A percentile compares a stretch with the other conserved stretches of the same genome.
phyloP scores from a whole-genome alignment of 1,140 invertebrate species.

The Polypedilum pembai region DNA sequence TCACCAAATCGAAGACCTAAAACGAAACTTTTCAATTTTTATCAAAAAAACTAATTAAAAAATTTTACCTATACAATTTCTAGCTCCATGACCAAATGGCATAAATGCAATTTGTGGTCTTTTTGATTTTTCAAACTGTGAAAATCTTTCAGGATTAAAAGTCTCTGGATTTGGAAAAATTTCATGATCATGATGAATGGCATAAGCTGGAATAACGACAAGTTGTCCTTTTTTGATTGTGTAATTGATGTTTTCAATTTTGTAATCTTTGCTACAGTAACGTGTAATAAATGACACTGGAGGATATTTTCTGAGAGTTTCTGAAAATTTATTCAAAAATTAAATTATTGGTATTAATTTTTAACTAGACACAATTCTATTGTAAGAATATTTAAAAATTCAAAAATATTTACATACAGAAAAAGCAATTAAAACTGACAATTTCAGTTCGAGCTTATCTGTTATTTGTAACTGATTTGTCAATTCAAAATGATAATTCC shows the following conservation, averaged over 20 bases:
- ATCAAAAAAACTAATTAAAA: too few relatives aligned
- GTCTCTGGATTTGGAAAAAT: constrained; percentile 49
- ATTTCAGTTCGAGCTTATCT: too few relatives aligned
- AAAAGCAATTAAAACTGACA: too few relatives aligned
- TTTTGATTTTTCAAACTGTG: constrained; percentile 31
- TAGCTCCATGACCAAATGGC: constrained; percentile 43
- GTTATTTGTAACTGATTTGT: too few relatives aligned
- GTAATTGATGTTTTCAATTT: not conserved
- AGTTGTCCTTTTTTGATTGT: constrained; percentile 34
- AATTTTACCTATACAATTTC: constrained; percentile 50
- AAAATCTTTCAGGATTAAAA: constrained; percentile 48
- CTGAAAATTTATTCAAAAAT: too few relatives aligned
- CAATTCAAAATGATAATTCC: too few relatives aligned
- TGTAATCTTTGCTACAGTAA: not conserved
- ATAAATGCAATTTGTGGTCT: constrained; percentile 40
- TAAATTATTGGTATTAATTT: too few relatives aligned
- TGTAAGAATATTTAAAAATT: too few relatives aligned
- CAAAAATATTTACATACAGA: too few relatives aligned
- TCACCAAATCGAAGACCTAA: constrained; percentile 34
- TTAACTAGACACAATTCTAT: too few relatives aligned
- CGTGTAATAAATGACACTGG: constrained; percentile 38
- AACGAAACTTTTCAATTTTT: too few relatives aligned
- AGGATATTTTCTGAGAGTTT: constrained; percentile 46
- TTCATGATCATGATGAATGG: constrained; percentile 41
- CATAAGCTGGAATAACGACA: constrained; percentile 35